phyloP scores from a whole-genome alignment of 2,113 vertebrate species.

The Pristiophorus japonicus region DNA sequence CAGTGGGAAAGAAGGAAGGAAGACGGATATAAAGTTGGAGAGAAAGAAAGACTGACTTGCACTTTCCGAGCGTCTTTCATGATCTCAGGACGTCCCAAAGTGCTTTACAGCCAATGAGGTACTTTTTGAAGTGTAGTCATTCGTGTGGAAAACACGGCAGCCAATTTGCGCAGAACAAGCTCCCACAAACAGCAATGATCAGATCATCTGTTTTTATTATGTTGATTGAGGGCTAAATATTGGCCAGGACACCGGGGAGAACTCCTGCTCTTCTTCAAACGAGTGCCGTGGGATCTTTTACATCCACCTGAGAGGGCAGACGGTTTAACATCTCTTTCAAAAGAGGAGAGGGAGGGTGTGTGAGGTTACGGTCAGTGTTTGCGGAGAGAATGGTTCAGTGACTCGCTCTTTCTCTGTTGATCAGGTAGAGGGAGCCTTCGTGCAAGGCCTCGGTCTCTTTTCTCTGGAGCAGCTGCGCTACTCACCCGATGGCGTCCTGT shows the following conservation, averaged over 20 bases:
- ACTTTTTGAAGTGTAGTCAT: not conserved
- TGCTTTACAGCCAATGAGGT: not conserved
- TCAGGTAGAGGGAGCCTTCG: conserved; percentile 87
- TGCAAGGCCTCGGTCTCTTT: conserved; percentile 89
- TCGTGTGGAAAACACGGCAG: not conserved
- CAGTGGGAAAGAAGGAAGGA: not conserved
- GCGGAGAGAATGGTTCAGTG: not conserved
- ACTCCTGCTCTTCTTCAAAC: not conserved
- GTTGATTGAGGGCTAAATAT: not conserved
- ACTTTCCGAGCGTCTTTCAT: not conserved
- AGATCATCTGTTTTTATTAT: not conserved
- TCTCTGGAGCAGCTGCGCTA: conserved; percentile 89
- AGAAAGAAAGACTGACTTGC: not conserved
- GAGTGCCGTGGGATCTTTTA: not conserved
- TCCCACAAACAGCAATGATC: not conserved
- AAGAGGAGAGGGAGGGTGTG: not conserved
- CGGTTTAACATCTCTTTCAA: not conserved
- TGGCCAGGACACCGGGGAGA: not conserved
- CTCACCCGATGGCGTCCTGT: conserved; percentile 73
- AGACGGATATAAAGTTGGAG: not conserved
- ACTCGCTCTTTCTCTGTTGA: not conserved
- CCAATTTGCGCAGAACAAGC: too few species aligned
- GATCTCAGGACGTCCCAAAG: not conserved
- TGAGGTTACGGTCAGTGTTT: not conserved
- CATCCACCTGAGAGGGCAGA: not conserved